Base-by-base conservation (phyloP, 2,888 invertebrate species). In the Clusia tigrina region DNA sequence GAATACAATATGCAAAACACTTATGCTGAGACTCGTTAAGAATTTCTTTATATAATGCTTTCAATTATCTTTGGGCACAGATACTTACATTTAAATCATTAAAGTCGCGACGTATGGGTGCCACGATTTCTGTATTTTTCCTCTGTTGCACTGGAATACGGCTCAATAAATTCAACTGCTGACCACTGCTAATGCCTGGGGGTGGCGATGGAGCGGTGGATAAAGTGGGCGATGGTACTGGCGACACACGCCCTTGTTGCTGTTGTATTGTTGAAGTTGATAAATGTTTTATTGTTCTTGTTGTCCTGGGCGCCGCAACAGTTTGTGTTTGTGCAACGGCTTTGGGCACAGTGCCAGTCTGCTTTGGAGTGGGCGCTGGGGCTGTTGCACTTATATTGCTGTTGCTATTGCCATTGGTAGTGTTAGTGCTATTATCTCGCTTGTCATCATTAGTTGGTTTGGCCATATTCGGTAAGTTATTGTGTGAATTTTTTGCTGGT, bases 51-150 rank as follows among this genome's bases (percentile, higher is more conserved):
- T 32, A 32, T 9, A 9, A 32, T 12, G 6, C 32, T 32, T 48
- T n/a, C 17, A 10, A 48, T 17, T 10, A 18, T 48, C 5, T 10
- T 6, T 5, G n/a, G 6, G 37, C 2, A 20, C 24, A 10, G 20
- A 24, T 38, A 69, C 76, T 80, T 74, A 83, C 83, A 70, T 81
- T 82, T 54, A 83, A 73, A 77, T 87, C 87, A 68, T 82, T 86
- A 78, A 87, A 85, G 75, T 88, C 88, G 78, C 88, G 83, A 73
- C 87, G 84, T 54, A 88, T 87, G 52, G 88, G 88, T 66, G 87
- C 87, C 71, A 88, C 88, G 73, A 88, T 86, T 82, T 88, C 88
- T 18, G 78, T 78, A 65, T 78, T 78, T 58, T 77, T 77, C 54
- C 73, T 69, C 58, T 70, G 71, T 18, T 67, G 68, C 58, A 25